Evolutionary conservation across 2,113 vertebrate genomes (phyloP).

Genomic region (Hylia prasina): DNA sequence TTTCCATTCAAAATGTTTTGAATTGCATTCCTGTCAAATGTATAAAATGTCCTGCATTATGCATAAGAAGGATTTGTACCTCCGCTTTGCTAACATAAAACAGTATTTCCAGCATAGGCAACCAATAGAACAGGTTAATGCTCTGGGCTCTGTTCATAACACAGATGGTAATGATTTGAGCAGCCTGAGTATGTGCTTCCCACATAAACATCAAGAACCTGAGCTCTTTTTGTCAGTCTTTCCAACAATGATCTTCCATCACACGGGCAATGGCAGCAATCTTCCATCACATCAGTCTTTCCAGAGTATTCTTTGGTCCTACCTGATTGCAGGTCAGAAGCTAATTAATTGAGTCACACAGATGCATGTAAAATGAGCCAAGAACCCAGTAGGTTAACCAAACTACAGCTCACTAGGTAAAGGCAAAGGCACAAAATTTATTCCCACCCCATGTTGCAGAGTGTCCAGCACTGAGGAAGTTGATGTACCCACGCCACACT

Average conservation of each 20-base stretch:
- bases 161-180: constrained; percentile 4
- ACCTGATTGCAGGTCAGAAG: not conserved
- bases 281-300: not conserved
- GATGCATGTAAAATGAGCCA: not conserved
- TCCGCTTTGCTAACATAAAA: constrained; percentile 47
- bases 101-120: constrained; percentile 3
- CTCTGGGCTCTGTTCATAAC: constrained; percentile 26
- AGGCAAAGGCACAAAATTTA: not conserved
- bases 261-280: not conserved
- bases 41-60: constrained; percentile 46
- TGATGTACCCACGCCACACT: accelerated
- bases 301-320: not conserved
- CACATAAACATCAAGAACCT: not conserved
- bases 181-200: not conserved
- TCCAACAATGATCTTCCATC: not conserved
- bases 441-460: not conserved
- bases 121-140: constrained; percentile 35
- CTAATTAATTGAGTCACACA: not conserved
- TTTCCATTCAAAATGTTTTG: constrained; percentile 37
- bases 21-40: constrained; percentile 40
- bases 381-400: not conserved
- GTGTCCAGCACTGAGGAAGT: not conserved
- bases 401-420: not conserved
- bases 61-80: constrained; percentile 41
- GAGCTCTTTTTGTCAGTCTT: not conserved